Percentiles rank a stretch among this genome's conserved stretches.
These are phyloP conservation scores for Patiria pectinifera DNA, from an alignment of 53 echinoderm and acorn worm species.

Conservation along the genomic window DNA sequence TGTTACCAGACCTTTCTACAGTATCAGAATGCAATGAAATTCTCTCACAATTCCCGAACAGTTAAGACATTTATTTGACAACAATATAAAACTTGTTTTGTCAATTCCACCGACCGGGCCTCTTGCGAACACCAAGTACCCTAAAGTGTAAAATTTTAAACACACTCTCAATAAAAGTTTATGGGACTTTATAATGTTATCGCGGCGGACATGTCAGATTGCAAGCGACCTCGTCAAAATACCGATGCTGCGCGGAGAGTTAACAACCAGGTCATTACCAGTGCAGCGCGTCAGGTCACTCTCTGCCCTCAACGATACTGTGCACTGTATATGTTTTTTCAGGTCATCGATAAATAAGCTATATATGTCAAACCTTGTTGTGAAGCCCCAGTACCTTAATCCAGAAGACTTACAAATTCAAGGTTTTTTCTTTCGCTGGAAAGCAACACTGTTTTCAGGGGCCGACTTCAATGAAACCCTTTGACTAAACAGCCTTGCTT, in stretches of 20 bases:
- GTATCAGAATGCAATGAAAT: background rate
- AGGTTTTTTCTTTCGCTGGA: background rate
- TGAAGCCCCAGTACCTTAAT: background rate
- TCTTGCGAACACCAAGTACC: background rate
- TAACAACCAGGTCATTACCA: slow-evolving; percentile 36
- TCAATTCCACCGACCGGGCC: background rate
- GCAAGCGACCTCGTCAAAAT: slow-evolving; percentile 47
- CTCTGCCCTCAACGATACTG: background rate
- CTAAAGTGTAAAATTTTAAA: slow-evolving; percentile 21
- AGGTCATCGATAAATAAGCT: background rate
- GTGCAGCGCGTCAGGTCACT: background rate
- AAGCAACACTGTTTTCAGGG: background rate
- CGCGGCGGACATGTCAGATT: slow-evolving; percentile 2
- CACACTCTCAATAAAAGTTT: slow-evolving; percentile 40
- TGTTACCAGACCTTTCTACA: background rate
- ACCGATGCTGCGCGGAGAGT: background rate
- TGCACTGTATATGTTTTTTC: background rate
- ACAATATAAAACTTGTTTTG: background rate
- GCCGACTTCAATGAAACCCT: background rate
- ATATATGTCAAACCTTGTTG: background rate
- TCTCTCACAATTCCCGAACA: background rate
- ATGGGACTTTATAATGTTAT: slow-evolving; percentile 30
- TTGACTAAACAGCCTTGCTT: background rate
- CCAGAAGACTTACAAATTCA: slow-evolving; percentile 25
- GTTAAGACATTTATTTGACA: background rate